Evolutionary conservation across 2,888 invertebrate species (phyloP), one percentile per base, ranked within the genome.

Genomic region (Nephrotoma appendiculata): DNA sequence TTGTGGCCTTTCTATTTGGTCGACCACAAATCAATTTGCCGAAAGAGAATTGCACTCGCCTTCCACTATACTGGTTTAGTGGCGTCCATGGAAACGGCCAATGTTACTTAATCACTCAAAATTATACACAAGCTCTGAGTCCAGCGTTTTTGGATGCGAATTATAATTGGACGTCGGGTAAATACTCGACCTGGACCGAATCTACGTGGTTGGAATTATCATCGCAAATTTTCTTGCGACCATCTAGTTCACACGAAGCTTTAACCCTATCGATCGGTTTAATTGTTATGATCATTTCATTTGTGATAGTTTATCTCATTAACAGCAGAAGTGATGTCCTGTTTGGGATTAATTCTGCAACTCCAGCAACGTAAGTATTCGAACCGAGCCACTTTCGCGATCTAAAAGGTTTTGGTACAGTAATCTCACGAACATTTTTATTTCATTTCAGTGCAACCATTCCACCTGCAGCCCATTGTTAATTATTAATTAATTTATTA

Each of bases 181-280:
- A 93, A 89, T 98, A 95, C 91, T 97, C 97, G 5, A 95, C 97
- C 11, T 98, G 98, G 98, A 95, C 97, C 31, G 98, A 98, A 92
- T 97, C 97, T 0, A 94, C 96, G 83, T 98, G 98, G 97, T 92
- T 93, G 87, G 92, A 93, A 87, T 93, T 96, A 89, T 94, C 93
- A 89, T 94, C 96, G 87, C 93, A 96, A 88, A 94, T 98, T 92
- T 97, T 97, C 91, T 92, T 98, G 87, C 93, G 94, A 89, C 95
- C 97, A 88, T 91, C 92, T 87, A 89, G 89, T 87, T 88, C 89
- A 41, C 91, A 92, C 87, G 90, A 92, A 89, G 89, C 90, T 44
- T 87, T 90, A 43, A 91, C 91, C 4, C 88, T 92, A 42, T 89
- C 90, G 48, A 89, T 91, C 88, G 92, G 92, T 57, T 88, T 91